Conservation (phyloP, 2,797 vertebrate genomes). For the Periparus ater region DNA sequence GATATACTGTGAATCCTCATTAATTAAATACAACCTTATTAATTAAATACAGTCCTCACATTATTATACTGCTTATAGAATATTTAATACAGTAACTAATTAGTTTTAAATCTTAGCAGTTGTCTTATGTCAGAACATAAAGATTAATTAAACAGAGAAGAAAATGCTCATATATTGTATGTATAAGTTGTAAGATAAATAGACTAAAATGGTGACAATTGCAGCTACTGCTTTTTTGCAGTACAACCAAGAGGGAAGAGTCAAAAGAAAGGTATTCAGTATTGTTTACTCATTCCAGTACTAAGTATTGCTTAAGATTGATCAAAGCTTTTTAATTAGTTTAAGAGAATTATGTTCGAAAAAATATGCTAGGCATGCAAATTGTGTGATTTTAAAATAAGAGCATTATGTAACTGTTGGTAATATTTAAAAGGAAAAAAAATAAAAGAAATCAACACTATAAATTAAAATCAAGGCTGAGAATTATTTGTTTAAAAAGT, state of each 20-base stretch:
- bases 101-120: background rate
- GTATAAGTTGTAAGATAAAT: background rate
- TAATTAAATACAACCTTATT: no score
- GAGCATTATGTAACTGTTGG: accelerated
- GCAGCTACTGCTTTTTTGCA: background rate
- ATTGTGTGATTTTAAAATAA: background rate
- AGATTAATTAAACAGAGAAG: background rate
- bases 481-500: background rate
- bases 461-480: background rate
- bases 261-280: background rate
- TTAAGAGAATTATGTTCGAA: background rate
- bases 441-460: accelerated
- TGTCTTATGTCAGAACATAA: background rate
- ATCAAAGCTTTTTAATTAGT: background rate
- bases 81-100: background rate
- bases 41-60: no score
- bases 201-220: background rate
- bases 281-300: background rate
- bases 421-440: background rate
- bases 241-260: background rate
- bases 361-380: background rate
- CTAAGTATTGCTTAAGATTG: background rate
- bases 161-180: background rate
- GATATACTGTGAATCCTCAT: background rate
- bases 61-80: background rate